These are phyloP conservation scores for Rhinoraja longicauda DNA, from an alignment of 2,797 vertebrate genomes.

Conservation along the genomic window DNA sequence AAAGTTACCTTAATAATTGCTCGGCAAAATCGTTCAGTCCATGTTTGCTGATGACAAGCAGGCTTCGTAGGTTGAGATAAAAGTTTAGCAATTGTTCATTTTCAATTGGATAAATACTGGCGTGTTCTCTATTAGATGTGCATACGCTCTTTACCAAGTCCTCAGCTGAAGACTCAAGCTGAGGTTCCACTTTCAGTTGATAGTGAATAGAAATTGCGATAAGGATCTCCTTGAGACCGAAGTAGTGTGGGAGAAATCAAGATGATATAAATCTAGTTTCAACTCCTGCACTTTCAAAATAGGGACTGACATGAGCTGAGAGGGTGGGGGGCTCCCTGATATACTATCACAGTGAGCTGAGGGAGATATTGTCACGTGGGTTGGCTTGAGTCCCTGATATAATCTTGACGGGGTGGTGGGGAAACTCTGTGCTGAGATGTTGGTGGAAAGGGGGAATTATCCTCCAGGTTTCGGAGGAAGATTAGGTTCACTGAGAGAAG, in stretches of 20 bases:
- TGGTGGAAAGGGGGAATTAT: too few relatives aligned
- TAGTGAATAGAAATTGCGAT: background rate
- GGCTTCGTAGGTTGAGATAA: background rate
- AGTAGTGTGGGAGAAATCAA: background rate
- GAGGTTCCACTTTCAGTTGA: background rate
- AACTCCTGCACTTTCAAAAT: background rate
- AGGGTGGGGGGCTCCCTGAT: background rate
- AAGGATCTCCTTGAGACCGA: background rate
- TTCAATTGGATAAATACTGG: slow-evolving; percentile 1
- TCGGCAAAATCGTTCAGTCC: background rate
- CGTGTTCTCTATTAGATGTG: background rate
- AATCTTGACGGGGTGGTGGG: background rate
- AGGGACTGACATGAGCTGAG: too few relatives aligned
- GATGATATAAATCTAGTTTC: background rate
- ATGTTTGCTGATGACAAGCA: background rate
- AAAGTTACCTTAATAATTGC: background rate
- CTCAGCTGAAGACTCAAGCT: background rate
- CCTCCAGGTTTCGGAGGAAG: background rate
- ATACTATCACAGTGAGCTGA: too few relatives aligned
- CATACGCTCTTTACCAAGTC: too few relatives aligned
- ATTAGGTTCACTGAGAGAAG: too few relatives aligned
- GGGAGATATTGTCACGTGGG: too few relatives aligned
- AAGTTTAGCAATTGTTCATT: background rate
- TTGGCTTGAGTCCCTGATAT: background rate
- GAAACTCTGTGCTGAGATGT: too few relatives aligned